These are phyloP conservation scores for Adrianichthys oophorus DNA, from an alignment of 2,797 vertebrate species.

Conservation along the genomic window DNA sequence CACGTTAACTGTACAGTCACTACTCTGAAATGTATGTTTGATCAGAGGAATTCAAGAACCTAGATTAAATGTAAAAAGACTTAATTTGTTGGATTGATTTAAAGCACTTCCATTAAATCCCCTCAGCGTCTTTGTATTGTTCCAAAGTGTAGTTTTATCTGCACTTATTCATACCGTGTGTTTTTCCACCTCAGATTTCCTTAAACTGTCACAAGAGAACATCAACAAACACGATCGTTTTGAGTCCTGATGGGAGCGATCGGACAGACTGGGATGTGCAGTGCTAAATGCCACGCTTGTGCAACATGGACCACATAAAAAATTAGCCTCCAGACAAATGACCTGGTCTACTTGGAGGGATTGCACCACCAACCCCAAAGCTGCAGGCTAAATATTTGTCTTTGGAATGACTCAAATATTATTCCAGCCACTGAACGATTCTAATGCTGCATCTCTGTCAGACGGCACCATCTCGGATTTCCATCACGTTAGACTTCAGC, in stretches of 20 bases:
- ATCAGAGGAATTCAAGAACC: too few species aligned
- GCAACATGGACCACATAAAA: constrained; percentile 36
- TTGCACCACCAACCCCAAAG: constrained; percentile 24
- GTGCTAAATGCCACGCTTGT: constrained; percentile 12
- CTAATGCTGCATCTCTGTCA: constrained; percentile 21
- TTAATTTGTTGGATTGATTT: too few species aligned
- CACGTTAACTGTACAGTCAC: too few species aligned
- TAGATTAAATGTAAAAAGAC: too few species aligned
- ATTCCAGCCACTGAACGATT: constrained; percentile 32
- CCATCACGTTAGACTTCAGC: constrained; percentile 3
- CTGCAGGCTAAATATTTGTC: constrained; percentile 56
- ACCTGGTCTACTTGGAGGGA: constrained; percentile 35
- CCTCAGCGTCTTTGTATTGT: background rate
- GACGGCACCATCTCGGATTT: constrained; percentile 12
- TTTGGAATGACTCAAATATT: constrained; percentile 50
- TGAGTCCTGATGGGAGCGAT: constrained; percentile 4
- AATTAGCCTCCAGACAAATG: constrained; percentile 47
- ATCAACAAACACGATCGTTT: background rate
- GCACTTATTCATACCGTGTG: background rate
- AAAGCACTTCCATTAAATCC: background rate
- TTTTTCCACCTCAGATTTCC: background rate
- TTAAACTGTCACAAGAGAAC: background rate
- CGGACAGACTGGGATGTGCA: constrained; percentile 6
- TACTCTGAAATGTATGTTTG: too few species aligned
- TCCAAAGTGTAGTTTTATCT: background rate